Evolutionary conservation across 2,888 invertebrate genomes (phyloP).

Genomic region (Steinernema hermaphroditum): DNA sequence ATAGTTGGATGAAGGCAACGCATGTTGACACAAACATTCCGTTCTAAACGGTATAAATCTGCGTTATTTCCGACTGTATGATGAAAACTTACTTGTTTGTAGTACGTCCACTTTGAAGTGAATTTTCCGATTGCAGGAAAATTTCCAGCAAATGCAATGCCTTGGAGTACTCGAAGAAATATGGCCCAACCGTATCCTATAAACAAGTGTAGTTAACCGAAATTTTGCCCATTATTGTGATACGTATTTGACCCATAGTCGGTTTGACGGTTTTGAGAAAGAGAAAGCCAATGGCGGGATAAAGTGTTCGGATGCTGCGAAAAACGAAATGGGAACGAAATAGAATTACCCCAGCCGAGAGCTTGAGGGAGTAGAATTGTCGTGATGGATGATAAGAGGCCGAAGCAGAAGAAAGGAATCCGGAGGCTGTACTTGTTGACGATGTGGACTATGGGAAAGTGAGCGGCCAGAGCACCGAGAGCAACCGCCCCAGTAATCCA

Average conservation of each 20-base stretch:
- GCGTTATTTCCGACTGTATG: neutral
- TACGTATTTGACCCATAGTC: too few relatives aligned
- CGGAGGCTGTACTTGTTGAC: neutral
- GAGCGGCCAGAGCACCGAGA: conserved; percentile 1
- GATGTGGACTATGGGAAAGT: neutral
- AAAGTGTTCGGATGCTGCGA: too few relatives aligned
- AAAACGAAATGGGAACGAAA: too few relatives aligned
- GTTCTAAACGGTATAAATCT: too few relatives aligned
- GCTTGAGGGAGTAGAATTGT: neutral
- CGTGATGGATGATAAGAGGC: neutral
- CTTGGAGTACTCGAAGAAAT: neutral
- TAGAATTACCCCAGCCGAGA: neutral
- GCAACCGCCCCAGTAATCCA: neutral
- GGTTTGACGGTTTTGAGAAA: too few relatives aligned
- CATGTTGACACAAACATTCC: conserved; percentile 1
- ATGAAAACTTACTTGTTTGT: neutral
- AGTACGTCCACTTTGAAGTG: neutral
- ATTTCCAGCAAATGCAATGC: neutral
- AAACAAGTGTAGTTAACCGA: too few relatives aligned
- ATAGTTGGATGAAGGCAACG: conserved; percentile 1
- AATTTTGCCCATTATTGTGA: too few relatives aligned
- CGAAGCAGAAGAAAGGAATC: neutral
- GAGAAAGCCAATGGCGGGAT: too few relatives aligned
- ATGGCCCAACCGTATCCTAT: neutral
- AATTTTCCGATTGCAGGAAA: neutral